phyloP scores from a whole-genome alignment of 2,888 invertebrate genomes.

The Agrotis clavis region DNA sequence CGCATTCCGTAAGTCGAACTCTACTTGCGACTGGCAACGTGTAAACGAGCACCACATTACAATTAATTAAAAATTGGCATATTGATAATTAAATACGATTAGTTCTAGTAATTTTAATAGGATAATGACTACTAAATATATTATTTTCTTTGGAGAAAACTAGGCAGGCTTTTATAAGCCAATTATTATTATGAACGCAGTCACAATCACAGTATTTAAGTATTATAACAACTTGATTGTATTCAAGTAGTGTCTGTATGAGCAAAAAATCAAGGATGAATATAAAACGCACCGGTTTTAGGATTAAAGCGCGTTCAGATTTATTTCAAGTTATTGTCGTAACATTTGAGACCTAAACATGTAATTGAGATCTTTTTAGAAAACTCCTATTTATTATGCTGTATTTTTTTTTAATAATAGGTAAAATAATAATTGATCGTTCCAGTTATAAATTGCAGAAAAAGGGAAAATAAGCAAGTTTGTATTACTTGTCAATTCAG shows the following conservation, averaged over 20 bases:
- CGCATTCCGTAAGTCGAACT: neutral
- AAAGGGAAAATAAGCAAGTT: neutral
- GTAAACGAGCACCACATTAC: neutral
- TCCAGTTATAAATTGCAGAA: neutral
- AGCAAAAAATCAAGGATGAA: neutral
- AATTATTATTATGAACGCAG: neutral
- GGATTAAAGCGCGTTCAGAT: neutral
- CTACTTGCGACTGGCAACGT: neutral
- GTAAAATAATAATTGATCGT: no score
- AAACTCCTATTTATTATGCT: neutral
- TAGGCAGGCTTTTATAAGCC: neutral
- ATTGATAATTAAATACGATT: neutral
- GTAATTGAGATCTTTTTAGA: conserved; percentile 23
- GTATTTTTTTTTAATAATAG: neutral
- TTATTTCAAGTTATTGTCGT: neutral
- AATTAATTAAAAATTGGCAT: neutral
- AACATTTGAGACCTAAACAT: neutral
- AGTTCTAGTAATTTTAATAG: conserved; percentile 1
- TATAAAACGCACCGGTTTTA: neutral
- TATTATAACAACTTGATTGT: neutral
- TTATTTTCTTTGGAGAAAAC: conserved; percentile 8
- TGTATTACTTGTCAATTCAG: conserved; percentile 16
- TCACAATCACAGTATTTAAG: neutral
- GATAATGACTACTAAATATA: neutral
- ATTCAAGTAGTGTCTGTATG: neutral